phyloP scores from a whole-genome alignment of 2,888 invertebrate genomes.

The Deilephila porcellus region DNA sequence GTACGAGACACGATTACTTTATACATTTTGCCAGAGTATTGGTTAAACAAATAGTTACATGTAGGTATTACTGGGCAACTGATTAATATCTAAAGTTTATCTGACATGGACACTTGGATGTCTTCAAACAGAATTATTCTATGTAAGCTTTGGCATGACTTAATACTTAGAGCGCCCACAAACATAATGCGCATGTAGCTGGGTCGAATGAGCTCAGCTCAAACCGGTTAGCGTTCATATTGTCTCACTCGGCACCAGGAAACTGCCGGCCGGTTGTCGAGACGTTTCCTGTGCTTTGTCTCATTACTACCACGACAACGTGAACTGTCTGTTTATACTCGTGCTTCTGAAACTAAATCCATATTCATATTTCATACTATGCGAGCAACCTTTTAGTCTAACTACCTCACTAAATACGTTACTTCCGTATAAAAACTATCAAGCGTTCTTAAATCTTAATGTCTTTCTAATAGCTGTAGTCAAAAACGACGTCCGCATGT shows the following conservation, averaged over 20 bases:
- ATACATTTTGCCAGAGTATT: not conserved
- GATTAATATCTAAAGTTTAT: not conserved
- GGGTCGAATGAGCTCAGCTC: constrained; percentile 71
- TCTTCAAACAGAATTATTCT: constrained; percentile 8
- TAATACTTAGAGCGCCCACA: constrained; percentile 53
- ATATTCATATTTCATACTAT: not conserved
- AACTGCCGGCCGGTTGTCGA: constrained; percentile 72
- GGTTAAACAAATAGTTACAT: not conserved
- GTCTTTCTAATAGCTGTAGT: not conserved
- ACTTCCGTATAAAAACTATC: not conserved
- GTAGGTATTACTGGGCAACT: not conserved
- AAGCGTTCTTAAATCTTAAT: not conserved
- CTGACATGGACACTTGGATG: no score
- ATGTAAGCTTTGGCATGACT: constrained; percentile 34
- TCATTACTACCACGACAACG: constrained; percentile 61
- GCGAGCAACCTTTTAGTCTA: not conserved
- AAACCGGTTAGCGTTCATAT: constrained; percentile 80
- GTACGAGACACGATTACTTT: not conserved
- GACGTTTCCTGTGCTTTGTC: constrained; percentile 81
- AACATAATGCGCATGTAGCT: constrained; percentile 55
- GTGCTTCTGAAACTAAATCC: constrained; percentile 20
- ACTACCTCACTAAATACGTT: not conserved
- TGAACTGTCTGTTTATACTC: constrained; percentile 42
- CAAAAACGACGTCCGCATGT: not conserved
- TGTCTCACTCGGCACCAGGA: constrained; percentile 81